Evolutionary conservation across 2,797 vertebrate genomes (phyloP).

Genomic region (Mormyrops boulengeri): DNA sequence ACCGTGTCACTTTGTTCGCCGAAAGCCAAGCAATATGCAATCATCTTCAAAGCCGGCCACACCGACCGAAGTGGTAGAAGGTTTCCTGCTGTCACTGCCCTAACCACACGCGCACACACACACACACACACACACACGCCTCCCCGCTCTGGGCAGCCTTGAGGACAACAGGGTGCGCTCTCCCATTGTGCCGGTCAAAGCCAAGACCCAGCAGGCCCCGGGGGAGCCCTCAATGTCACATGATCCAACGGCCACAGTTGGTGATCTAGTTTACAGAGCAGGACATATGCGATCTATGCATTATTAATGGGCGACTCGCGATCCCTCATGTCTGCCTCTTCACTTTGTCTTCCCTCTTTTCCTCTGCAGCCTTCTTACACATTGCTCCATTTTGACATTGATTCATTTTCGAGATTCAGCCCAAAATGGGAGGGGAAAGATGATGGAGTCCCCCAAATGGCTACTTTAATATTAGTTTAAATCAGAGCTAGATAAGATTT

Average conservation of each 20-base stretch:
- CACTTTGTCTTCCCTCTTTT: neutral
- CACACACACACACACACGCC: neutral
- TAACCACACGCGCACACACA: slow-evolving; percentile 1
- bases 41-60: neutral
- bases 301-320: slow-evolving; percentile 34
- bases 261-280: slow-evolving; percentile 45
- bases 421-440: neutral
- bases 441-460: too few species aligned
- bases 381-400: neutral
- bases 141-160: slow-evolving; percentile 4
- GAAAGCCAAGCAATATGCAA: neutral
- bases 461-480: too few species aligned
- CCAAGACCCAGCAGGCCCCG: slow-evolving; percentile 25
- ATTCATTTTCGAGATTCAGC: neutral
- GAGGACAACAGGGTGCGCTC: slow-evolving; percentile 21
- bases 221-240: slow-evolving; percentile 29
- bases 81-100: neutral
- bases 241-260: slow-evolving; percentile 38
- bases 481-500: too few species aligned
- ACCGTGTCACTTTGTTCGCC: neutral
- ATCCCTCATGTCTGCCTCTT: slow-evolving; percentile 5
- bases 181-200: slow-evolving; percentile 24
- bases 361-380: neutral
- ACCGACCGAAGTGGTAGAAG: neutral
- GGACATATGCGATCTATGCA: slow-evolving; percentile 40